A percentile compares a stretch with the other conserved stretches of the same genome.
These are phyloP conservation scores for Botia kubotai DNA, from an alignment of 2,797 vertebrate species.

Conservation along the genomic window DNA sequence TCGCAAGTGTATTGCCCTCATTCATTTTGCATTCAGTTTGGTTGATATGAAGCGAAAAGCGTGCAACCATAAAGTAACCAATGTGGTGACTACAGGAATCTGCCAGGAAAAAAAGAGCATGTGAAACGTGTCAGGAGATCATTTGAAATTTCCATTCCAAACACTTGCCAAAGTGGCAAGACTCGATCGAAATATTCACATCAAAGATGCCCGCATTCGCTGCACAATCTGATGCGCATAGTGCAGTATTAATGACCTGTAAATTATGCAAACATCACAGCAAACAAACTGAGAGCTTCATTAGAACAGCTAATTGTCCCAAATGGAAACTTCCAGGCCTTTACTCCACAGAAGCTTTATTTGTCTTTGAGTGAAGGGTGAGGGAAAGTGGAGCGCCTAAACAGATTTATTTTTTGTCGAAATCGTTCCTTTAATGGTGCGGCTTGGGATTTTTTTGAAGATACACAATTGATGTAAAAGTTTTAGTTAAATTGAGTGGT, in stretches of 20 bases:
- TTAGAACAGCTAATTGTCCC: slow-evolving; percentile 60
- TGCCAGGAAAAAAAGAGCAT: slow-evolving; percentile 61
- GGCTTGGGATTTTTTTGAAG: slow-evolving; percentile 29
- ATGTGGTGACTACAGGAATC: slow-evolving; percentile 59
- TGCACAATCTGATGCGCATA: slow-evolving; percentile 56
- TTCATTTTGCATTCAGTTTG: slow-evolving; percentile 51
- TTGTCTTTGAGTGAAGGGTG: slow-evolving; percentile 42
- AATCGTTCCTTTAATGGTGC: slow-evolving; percentile 54
- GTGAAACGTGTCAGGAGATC: slow-evolving; percentile 60
- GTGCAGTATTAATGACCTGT: slow-evolving; percentile 63
- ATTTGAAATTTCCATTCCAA: slow-evolving; percentile 53
- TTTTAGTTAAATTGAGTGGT: slow-evolving; percentile 24
- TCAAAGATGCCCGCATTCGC: slow-evolving; percentile 55
- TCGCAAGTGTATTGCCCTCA: slow-evolving; percentile 54
- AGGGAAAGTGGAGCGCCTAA: slow-evolving; percentile 30
- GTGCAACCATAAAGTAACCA: slow-evolving; percentile 57
- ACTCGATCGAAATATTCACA: slow-evolving; percentile 59
- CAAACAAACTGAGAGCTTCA: slow-evolving; percentile 63
- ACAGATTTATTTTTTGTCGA: slow-evolving; percentile 42
- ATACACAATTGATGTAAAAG: slow-evolving; percentile 29
- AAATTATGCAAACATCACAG: slow-evolving; percentile 63
- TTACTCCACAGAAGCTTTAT: slow-evolving; percentile 48
- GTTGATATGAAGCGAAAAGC: slow-evolving; percentile 63
- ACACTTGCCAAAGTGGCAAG: slow-evolving; percentile 50
- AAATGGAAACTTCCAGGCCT: slow-evolving; percentile 62